phyloP scores from a whole-genome alignment of 2,888 invertebrate genomes.

The Seira musarum region DNA sequence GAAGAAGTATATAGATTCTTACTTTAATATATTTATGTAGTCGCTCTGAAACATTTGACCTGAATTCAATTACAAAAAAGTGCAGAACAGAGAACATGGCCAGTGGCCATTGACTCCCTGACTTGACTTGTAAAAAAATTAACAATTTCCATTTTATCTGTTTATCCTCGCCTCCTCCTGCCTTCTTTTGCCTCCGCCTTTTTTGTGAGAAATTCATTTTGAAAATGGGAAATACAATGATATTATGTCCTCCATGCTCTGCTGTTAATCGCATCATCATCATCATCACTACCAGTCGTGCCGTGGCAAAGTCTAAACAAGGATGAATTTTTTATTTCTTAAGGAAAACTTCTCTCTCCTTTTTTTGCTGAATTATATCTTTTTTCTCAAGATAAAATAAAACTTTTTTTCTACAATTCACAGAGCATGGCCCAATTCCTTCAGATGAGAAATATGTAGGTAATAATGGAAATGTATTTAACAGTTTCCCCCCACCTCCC shows the following conservation, averaged over 20 bases:
- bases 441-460: neutral
- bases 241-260: neutral
- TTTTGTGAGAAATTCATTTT: neutral
- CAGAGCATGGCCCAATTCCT: neutral
- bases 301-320: neutral
- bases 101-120: no score
- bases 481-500: neutral
- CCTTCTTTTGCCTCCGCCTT: neutral
- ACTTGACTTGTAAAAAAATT: neutral
- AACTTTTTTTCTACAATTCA: neutral
- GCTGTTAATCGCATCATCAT: neutral
- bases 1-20: no score
- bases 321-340: neutral
- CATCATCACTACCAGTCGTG: no score
- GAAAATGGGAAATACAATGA: neutral
- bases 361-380: neutral
- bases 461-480: neutral
- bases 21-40: no score
- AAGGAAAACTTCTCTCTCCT: neutral
- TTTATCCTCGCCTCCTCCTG: neutral
- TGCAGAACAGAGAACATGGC: neutral
- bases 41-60: neutral
- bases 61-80: neutral
- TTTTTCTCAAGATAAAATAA: neutral
- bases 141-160: neutral